Base-by-base conservation (phyloP, 2,797 vertebrate genomes). In the Chrysolophus pictus region DNA sequence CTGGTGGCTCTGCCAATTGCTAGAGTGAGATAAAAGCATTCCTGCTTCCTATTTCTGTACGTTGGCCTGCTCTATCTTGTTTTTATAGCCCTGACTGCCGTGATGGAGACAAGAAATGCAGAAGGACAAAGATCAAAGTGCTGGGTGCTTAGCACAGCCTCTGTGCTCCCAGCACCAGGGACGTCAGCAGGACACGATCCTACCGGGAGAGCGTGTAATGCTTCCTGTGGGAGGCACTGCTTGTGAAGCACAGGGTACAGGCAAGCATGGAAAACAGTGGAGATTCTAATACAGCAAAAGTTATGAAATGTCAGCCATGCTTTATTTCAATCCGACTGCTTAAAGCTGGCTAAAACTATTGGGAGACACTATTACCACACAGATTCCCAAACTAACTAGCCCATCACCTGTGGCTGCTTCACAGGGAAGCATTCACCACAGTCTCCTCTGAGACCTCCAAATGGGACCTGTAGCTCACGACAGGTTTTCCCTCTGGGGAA, bases 181-280 rank as follows among this genome's bases (percentile, higher is more conserved):
- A 51, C 24, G 31, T 55, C 28, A 55, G 53, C 16, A 55, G 53
- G 53, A 18, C 49, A 51, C 62, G 26, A n/a, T 11, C 41, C 62
- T 49, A 37, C 26, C 6, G 3, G 55, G 28, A 14, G 16, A 29
- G 31, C 0, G 3, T 4, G 1, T 6, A 41, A 35, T 1, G 1
- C 31, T 37, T 69, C 68, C 67, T 15, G 42, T 1, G 0, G n/a
- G 37, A 77, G 51, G 21, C 6, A 1, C 6, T 24, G 4, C 51
- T 60, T 5, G 28, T 29, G 81, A 55, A 70, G 58, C 37, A 42
- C 42, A 74, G 7, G 10, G 13, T 13, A 35, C 2, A 8, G n/a
- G 24, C 14, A 35, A 56, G 37, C 17, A 56, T 0, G 1, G 46
- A 56, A 65, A 67, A 39, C 16, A 35, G 23, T 14, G 42, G 7